Conservation (phyloP, 2,888 invertebrate species). For the Ethmia dodecea region DNA sequence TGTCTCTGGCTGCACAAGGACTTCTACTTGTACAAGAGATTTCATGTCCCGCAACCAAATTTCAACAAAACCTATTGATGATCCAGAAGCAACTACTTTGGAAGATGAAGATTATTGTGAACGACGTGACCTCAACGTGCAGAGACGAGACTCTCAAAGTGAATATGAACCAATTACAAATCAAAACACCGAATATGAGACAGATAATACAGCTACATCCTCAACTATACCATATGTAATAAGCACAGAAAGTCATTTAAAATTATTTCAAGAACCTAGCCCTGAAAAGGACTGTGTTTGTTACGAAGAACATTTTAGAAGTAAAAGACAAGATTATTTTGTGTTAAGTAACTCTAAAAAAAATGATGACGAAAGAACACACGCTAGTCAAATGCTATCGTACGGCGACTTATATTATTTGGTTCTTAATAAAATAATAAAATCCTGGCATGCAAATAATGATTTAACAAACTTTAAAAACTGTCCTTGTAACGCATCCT, state of each 20-base stretch:
- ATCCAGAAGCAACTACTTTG: conserved; percentile 4
- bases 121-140: conserved; percentile 46
- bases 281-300: conserved; percentile 23
- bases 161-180: conserved; percentile 5
- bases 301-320: conserved; percentile 22
- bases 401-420: conserved; percentile 37
- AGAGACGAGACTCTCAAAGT: conserved; percentile 32
- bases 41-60: conserved; percentile 54
- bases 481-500: no score
- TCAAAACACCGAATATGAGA: no score
- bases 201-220: no score
- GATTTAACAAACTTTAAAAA: no score
- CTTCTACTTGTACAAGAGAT: conserved; percentile 63
- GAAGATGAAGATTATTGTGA: conserved; percentile 63
- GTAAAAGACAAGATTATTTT: conserved; percentile 36
- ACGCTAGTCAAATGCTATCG: conserved; percentile 17
- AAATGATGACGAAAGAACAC: no score
- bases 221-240: no score
- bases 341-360: no score
- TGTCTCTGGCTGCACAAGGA: conserved; percentile 63
- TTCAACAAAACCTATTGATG: conserved; percentile 26
- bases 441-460: no score
- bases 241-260: no score
- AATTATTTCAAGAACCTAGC: no score
- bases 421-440: conserved; percentile 31